Evolutionary conservation across 2,797 vertebrate genomes (phyloP), one percentile per base, ranked within the genome.

Genomic region (Sebastes nivosus): DNA sequence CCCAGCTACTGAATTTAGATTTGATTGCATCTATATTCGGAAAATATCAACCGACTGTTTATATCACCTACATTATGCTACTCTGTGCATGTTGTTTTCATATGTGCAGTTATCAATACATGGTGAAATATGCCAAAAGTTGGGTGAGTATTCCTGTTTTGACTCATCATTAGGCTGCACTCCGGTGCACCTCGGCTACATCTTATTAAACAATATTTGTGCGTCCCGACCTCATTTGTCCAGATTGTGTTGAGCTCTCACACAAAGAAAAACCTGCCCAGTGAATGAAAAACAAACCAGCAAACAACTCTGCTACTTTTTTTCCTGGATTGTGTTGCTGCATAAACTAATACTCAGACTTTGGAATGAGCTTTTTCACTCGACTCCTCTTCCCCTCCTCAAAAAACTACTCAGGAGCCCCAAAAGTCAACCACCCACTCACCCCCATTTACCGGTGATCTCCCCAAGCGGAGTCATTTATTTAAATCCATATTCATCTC

Each of bases 401-500:
- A 63, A 75, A 85, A 88, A 82, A 46, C 74, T 78, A 27, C 79
- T 84, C 54, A 54, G 70, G 63, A 90, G 76, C 86, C 82, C 84
- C 84, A 59, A 76, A 87, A 84, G 74, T 83, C 67, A 82, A 36
- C 88, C 87, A 67, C 91, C 89, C 87, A 90, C 91, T 87, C 89
- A 71, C 18, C 59, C 70, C 64, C 75, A 88, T 90, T 88, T 87
- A 81, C 81, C 30, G 1, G 11, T 10, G 22, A 77, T 81, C 75
- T 88, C 91, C 86, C 72, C 60, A 24, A 89, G 91, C 87, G 24
- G 59, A 85, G 68, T 90, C 82, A 92, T 92, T 92, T 90, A 89
- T 93, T 90, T 88, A 88, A 90, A 93, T 92, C 88, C 83, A 91
- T 88, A 92, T 89, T 88, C 77, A 87, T 92, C 89, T 88, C 59